A percentile compares a stretch with the other conserved stretches of the same genome.
These are phyloP conservation scores for Mormyrus lacerda DNA, from an alignment of 2,113 vertebrate genomes.

Conservation along the genomic window DNA sequence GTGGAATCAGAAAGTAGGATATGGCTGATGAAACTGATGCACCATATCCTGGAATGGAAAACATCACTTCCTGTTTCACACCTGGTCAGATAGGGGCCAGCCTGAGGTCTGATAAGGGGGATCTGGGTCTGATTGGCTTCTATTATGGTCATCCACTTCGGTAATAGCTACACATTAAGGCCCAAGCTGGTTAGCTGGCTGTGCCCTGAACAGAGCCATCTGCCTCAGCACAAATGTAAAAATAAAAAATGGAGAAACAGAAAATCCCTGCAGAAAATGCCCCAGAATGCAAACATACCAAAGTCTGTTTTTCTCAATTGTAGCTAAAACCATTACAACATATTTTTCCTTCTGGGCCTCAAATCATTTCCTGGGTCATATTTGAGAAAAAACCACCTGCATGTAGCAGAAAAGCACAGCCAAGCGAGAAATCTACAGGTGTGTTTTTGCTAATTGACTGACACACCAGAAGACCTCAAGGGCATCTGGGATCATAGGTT, in stretches of 20 bases:
- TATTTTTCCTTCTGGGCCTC: background rate
- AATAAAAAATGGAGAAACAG: background rate
- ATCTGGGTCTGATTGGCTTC: background rate
- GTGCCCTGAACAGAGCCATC: conserved; percentile 29
- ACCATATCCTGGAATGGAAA: background rate
- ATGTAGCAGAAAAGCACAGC: background rate
- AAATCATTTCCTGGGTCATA: background rate
- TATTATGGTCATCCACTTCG: background rate
- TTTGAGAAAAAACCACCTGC: background rate
- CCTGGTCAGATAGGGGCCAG: background rate
- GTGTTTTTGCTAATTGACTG: background rate
- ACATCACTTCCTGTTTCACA: background rate
- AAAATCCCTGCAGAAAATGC: conserved; percentile 17
- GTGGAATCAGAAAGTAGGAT: background rate
- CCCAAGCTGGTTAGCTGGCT: conserved; percentile 34
- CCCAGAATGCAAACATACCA: conserved; percentile 36
- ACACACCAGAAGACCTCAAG: background rate
- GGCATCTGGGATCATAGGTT: background rate
- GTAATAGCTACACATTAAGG: conserved; percentile 32
- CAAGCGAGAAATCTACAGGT: background rate
- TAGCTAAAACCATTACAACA: conserved; percentile 17
- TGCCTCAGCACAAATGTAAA: conserved; percentile 37
- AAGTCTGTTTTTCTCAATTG: conserved; percentile 35
- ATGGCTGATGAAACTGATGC: background rate
- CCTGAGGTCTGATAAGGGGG: background rate